Evolutionary conservation across 2,888 invertebrate species (phyloP).

Genomic region (Archips crataeganus): DNA sequence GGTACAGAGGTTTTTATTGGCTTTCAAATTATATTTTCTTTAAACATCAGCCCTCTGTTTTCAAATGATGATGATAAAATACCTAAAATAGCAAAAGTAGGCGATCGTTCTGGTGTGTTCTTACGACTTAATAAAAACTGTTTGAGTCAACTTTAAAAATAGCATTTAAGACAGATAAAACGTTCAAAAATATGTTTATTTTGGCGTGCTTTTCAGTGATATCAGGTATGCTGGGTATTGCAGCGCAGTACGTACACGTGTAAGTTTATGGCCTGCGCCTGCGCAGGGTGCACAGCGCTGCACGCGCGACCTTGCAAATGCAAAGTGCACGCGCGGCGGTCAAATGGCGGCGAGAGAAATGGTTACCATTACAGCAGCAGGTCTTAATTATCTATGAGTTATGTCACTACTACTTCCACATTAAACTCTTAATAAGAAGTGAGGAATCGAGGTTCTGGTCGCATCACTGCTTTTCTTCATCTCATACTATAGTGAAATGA

Average conservation of each 20-base stretch:
- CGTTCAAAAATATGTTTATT: conserved; percentile 3
- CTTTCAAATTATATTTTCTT: no score
- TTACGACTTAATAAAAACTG: not conserved
- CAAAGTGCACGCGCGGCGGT: conserved; percentile 42
- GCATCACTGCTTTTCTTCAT: not conserved
- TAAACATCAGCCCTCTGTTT: no score
- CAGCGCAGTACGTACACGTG: conserved; percentile 63
- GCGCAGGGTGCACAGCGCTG: conserved; percentile 57
- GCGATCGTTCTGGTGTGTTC: not conserved
- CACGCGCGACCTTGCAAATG: conserved; percentile 65
- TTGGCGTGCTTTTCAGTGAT: conserved; percentile 21
- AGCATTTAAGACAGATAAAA: not conserved
- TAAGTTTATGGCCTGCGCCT: conserved; percentile 58
- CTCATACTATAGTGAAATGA: not conserved
- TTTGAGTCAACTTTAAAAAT: conserved; percentile 10
- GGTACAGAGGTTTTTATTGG: no score
- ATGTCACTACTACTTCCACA: not conserved
- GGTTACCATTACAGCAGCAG: conserved; percentile 15
- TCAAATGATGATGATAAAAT: no score
- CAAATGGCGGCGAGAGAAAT: conserved; percentile 1
- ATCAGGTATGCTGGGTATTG: conserved; percentile 43
- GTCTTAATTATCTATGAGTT: not conserved
- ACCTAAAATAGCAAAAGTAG: not conserved
- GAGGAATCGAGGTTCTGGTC: not conserved
- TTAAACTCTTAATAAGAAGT: not conserved